Evolutionary conservation across 2,113 vertebrate species (phyloP).

Genomic region (Ramphastos sulfuratus): DNA sequence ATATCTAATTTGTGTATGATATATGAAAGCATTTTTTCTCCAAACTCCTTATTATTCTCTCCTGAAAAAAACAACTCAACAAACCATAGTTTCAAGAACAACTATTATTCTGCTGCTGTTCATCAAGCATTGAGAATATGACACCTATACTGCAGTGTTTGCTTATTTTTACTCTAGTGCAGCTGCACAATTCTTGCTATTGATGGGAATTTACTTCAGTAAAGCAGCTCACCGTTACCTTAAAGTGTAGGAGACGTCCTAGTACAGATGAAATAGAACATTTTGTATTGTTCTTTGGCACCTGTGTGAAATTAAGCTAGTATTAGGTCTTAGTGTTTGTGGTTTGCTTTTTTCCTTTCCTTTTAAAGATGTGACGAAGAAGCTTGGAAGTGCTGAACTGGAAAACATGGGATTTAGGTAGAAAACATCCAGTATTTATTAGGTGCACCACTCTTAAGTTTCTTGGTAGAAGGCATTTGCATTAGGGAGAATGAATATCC

Average conservation of each 20-base stretch:
- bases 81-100: neutral
- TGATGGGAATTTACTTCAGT: neutral
- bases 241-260: neutral
- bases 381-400: neutral
- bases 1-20: neutral
- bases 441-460: neutral
- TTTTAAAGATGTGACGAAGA: neutral
- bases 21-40: neutral
- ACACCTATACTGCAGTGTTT: neutral
- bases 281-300: neutral
- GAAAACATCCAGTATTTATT: neutral
- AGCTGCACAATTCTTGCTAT: neutral
- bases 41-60: neutral
- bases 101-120: neutral
- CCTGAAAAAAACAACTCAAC: neutral
- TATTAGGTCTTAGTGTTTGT: neutral
- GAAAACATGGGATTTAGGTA: neutral
- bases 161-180: neutral
- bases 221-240: neutral
- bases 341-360: neutral
- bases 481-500: neutral
- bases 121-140: neutral
- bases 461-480: neutral
- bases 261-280: neutral
- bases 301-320: neutral